phyloP scores from a whole-genome alignment of 2,797 vertebrate species.

The Sebastes alutus region DNA sequence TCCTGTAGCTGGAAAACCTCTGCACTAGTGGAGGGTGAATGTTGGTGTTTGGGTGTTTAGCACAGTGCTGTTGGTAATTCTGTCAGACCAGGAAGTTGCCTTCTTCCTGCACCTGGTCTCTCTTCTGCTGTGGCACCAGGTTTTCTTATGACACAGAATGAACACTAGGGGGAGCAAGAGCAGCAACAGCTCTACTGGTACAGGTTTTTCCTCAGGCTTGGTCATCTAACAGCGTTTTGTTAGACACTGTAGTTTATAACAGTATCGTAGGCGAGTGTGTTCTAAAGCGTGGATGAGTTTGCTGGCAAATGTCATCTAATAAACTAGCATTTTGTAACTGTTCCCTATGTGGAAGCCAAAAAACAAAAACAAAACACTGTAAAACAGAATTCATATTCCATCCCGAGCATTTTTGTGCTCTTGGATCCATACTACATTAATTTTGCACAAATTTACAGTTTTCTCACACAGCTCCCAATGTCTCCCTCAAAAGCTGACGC shows the following conservation, averaged over 20 bases:
- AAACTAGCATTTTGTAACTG: conserved; percentile 31
- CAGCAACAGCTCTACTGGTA: conserved; percentile 5
- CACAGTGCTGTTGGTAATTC: conserved; percentile 23
- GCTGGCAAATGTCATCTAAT: conserved; percentile 45
- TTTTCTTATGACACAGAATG: conserved; percentile 45
- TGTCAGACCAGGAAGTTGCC: conserved; percentile 39
- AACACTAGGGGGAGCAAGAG: conserved; percentile 59
- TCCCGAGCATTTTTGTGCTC: not conserved
- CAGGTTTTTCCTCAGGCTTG: conserved; percentile 2
- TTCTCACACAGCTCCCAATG: conserved; percentile 11
- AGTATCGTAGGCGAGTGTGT: conserved; percentile 12
- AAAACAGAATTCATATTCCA: conserved; percentile 66
- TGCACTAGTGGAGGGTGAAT: not conserved
- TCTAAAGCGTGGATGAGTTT: conserved; percentile 32
- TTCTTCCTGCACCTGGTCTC: conserved; percentile 14
- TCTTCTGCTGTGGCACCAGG: conserved; percentile 43
- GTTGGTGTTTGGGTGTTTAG: conserved; percentile 2
- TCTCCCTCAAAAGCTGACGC: not conserved
- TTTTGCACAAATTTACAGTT: conserved; percentile 26
- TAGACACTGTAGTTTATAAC: conserved; percentile 24
- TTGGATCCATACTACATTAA: conserved; percentile 5
- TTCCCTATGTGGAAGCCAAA: conserved; percentile 43
- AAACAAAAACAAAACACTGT: not conserved
- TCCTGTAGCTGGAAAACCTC: not conserved
- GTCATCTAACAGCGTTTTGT: conserved; percentile 25